Evolutionary conservation across 2,797 vertebrate genomes (phyloP), one percentile per base, ranked within the genome.

Genomic region (Cyclura pinguis): DNA sequence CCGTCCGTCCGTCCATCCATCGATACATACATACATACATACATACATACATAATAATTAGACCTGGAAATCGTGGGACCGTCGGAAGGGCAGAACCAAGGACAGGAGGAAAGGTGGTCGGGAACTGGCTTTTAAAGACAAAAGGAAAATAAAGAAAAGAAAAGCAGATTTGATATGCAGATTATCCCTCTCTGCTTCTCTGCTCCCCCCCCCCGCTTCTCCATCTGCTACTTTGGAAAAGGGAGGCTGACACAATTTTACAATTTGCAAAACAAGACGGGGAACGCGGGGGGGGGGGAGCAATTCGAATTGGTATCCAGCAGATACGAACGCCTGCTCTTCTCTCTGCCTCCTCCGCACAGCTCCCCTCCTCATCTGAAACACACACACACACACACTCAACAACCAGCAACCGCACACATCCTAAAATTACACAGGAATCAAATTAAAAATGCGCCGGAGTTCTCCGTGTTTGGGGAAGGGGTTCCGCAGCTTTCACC

Each of bases 291-390:
- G 4, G 59, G 59, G 59, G 12, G 2, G 67, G 27, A 10, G 9
- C 4, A 6, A 52, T n/a, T 18, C 42, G 50, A 29, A 42, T 57
- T 16, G 6, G 50, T 16, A 73, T 52, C 73, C 4, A 12, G 92
- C 90, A 92, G 73, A 57, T 83, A 91, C 32, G 85, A 90, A 83
- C 0, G 83, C 78, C 74, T 91, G 85, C 93, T 93, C 93, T 90
- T 78, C 89, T 84, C 84, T 87, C 24, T 80, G 83, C 88, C 18
- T 20, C 4, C 6, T 85, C 90, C 20, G 2, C 50, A 13, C 22
- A 35, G 22, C 29, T 55, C 52, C 10, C 1, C 4, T 5, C 9
- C 29, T 32, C 27, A 69, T 69, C 3, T 8, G 29, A 69, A 29
- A 69, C 9, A 69, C 35, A 6, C 35, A 1, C 38, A 64, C 27